A percentile compares a stretch with the other conserved stretches of the same genome.
Evolutionary conservation across 2,888 invertebrate species (phyloP).

Genomic region (Tinea pellionella): DNA sequence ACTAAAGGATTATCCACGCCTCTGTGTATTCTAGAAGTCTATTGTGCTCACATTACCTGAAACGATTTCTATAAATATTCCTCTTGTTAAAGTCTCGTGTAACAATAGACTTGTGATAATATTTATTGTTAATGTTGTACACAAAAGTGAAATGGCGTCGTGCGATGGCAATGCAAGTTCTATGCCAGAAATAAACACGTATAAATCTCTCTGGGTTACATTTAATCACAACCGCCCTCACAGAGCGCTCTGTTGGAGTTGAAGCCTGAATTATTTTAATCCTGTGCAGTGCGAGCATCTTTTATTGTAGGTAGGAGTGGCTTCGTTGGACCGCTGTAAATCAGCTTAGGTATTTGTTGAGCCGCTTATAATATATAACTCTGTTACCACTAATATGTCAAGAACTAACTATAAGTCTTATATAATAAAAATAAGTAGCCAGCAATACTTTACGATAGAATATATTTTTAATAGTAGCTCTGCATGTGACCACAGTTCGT

Average conservation of each 20-base stretch:
- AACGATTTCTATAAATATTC: conserved; percentile 6
- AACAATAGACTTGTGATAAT: conserved; percentile 10
- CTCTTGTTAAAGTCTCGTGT: conserved; percentile 2
- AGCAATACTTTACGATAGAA: too few relatives aligned
- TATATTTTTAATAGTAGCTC: too few relatives aligned
- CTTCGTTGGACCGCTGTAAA: conserved; percentile 54
- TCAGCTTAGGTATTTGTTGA: conserved; percentile 44
- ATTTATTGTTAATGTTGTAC: conserved; percentile 15
- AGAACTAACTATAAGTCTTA: conserved; percentile 18
- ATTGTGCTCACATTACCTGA: background rate
- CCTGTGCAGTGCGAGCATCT: conserved; percentile 41
- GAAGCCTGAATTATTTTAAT: conserved; percentile 57
- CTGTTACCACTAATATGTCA: conserved; percentile 42
- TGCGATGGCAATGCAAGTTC: conserved; percentile 13
- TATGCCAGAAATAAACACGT: conserved; percentile 52
- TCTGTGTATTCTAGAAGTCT: conserved; percentile 4
- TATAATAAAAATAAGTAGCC: background rate
- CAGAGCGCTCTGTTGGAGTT: conserved; percentile 46
- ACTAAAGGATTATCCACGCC: conserved; percentile 2
- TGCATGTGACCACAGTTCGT: too few relatives aligned
- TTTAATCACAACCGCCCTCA: conserved; percentile 57
- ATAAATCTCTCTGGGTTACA: conserved; percentile 61
- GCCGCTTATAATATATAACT: conserved; percentile 21
- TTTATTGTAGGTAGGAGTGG: conserved; percentile 41
- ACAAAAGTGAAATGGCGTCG: conserved; percentile 13